A percentile compares a stretch with the other conserved stretches of the same genome.
These are phyloP conservation scores for Macrophya annulata DNA, from an alignment of 2,888 invertebrate species.

Conservation along the genomic window DNA sequence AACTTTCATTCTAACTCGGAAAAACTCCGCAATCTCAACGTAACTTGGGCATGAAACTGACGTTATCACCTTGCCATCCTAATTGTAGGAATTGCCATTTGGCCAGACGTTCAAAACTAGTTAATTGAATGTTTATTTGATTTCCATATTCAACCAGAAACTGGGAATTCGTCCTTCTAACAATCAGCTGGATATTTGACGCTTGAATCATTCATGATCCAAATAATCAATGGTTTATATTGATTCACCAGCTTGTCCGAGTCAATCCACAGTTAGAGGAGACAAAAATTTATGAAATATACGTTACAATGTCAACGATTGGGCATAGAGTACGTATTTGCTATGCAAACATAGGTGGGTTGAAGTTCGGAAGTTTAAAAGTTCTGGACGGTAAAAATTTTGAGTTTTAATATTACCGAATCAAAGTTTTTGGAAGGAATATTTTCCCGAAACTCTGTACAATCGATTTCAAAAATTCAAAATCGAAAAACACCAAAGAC, in stretches of 20 bases:
- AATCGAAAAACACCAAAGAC: too few species aligned
- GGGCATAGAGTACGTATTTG: not conserved
- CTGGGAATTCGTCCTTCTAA: not conserved
- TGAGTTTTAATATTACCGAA: too few species aligned
- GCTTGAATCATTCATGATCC: not conserved
- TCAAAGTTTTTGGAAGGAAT: too few species aligned
- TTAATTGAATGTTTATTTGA: not conserved
- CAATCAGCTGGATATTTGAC: not conserved
- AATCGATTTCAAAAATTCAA: too few species aligned
- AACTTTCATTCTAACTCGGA: not conserved
- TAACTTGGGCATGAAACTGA: not conserved
- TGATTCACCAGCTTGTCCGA: not conserved
- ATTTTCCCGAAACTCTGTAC: too few species aligned
- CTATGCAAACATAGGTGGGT: not conserved
- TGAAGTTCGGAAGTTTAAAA: too few species aligned
- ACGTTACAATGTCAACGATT: not conserved
- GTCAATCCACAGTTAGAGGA: not conserved
- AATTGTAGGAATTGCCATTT: not conserved
- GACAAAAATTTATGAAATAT: not conserved
- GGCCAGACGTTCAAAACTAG: not conserved
- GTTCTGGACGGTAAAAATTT: too few species aligned
- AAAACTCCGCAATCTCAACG: constrained; percentile 25
- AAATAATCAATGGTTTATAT: not conserved
- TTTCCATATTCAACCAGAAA: not conserved
- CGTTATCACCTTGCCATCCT: not conserved